Percentiles rank a stretch among this genome's conserved stretches.
Evolutionary conservation across 2,888 invertebrate species (phyloP).

Genomic region (Aphodius sticticus): DNA sequence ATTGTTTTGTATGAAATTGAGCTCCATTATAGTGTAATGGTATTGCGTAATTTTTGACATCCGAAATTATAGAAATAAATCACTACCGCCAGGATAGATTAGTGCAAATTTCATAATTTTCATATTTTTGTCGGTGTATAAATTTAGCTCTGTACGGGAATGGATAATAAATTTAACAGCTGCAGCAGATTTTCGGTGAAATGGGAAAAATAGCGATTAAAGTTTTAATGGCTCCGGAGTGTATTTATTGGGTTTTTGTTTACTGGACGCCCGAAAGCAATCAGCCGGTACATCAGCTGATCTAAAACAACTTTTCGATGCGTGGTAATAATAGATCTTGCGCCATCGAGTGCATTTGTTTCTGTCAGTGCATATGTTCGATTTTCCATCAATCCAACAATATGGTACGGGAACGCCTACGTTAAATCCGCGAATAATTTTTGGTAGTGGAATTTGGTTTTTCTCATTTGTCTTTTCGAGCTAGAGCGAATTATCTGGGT

Average conservation of each 20-base stretch:
- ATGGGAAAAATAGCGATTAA: neutral
- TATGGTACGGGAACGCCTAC: too few species aligned
- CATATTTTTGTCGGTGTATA: neutral
- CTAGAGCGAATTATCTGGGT: too few species aligned
- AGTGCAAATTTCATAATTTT: neutral
- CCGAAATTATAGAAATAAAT: neutral
- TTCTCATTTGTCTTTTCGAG: too few species aligned
- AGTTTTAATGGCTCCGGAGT: neutral
- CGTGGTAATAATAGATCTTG: neutral
- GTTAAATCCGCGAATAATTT: too few species aligned
- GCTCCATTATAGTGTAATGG: too few species aligned
- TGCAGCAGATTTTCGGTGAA: neutral
- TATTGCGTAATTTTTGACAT: neutral
- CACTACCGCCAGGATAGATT: neutral
- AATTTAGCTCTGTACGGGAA: neutral
- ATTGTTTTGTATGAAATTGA: too few species aligned
- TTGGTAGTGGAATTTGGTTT: too few species aligned
- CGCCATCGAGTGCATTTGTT: neutral
- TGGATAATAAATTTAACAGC: neutral
- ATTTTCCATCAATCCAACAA: too few species aligned
- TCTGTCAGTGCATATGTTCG: neutral
- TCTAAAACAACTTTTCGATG: neutral
- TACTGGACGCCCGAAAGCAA: neutral
- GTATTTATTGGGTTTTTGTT: neutral
- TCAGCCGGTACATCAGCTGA: neutral